Evolutionary conservation across 2,888 invertebrate species (phyloP).

Genomic region (Tromatobia lineatoria): DNA sequence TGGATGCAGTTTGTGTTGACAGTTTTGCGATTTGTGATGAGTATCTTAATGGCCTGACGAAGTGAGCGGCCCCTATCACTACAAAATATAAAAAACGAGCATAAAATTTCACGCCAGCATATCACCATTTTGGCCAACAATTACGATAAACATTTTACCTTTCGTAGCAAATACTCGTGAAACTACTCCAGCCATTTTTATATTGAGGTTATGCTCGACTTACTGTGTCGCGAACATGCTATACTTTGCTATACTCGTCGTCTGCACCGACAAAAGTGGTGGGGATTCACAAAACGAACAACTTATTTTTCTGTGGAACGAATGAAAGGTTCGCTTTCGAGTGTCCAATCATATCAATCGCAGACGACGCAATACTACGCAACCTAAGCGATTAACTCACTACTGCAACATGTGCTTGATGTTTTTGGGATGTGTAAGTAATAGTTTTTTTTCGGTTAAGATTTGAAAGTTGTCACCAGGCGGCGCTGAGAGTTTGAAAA

Average conservation of each 20-base stretch:
- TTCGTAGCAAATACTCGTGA: slow-evolving; percentile 70
- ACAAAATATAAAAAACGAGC: slow-evolving; percentile 19
- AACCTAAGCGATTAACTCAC: background rate
- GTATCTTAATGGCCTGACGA: slow-evolving; percentile 56
- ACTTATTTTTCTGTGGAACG: too few species aligned
- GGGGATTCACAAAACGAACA: background rate
- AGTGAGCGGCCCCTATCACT: slow-evolving; percentile 60
- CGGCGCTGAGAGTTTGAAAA: background rate
- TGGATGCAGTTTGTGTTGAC: slow-evolving; percentile 69
- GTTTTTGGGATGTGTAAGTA: slow-evolving; percentile 13
- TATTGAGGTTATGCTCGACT: slow-evolving; percentile 48
- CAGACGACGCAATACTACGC: too few species aligned
- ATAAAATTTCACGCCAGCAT: background rate
- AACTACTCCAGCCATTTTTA: slow-evolving; percentile 73
- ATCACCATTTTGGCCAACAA: slow-evolving; percentile 8
- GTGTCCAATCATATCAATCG: too few species aligned
- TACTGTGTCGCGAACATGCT: slow-evolving; percentile 4
- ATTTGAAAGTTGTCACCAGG: background rate
- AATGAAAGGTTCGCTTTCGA: too few species aligned
- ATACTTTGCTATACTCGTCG: slow-evolving; percentile 12
- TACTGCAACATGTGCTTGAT: background rate
- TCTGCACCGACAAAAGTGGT: slow-evolving; percentile 21
- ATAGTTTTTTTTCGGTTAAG: background rate
- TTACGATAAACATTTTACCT: slow-evolving; percentile 60
- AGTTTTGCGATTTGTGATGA: slow-evolving; percentile 60